Evolutionary conservation across 1,140 invertebrate genomes (phyloP).

Genomic region (Aphelenchoides besseyi): DNA sequence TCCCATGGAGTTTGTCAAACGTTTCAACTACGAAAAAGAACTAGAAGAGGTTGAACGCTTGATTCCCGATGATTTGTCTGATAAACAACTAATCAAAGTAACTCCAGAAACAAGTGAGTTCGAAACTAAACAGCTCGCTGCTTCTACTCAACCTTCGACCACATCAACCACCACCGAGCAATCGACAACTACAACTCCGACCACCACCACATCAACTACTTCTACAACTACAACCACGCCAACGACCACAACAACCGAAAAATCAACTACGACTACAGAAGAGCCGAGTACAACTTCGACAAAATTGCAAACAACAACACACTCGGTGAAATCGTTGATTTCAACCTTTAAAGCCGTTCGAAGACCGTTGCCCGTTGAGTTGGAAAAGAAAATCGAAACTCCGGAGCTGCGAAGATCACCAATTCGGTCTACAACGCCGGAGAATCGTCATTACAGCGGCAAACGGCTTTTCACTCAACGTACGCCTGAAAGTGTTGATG

Average conservation of each 20-base stretch:
- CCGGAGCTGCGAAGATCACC: not conserved
- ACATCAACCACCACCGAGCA: not conserved
- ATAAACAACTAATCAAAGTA: not conserved
- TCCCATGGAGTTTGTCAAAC: slow-evolving; percentile 14
- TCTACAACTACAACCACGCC: not conserved
- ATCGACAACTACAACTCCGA: not conserved
- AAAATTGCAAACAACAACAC: not conserved
- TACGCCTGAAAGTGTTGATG: not conserved
- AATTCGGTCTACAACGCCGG: not conserved
- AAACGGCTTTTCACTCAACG: slow-evolving; percentile 4
- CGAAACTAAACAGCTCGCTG: not conserved
- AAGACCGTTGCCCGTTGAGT: not conserved
- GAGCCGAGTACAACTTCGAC: not conserved
- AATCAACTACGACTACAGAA: not conserved
- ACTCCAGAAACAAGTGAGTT: not conserved
- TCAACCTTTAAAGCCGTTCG: slow-evolving; percentile 3
- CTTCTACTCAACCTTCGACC: not conserved
- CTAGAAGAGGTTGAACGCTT: not conserved
- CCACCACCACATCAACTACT: slow-evolving; percentile 6
- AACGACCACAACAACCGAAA: slow-evolving; percentile 18
- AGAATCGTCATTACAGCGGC: not conserved
- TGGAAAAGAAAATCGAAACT: not conserved
- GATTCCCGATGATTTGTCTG: not conserved
- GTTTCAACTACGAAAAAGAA: slow-evolving; percentile 3
- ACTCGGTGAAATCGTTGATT: not conserved